These are phyloP conservation scores for Camptogramma bilineatum DNA, from an alignment of 2,888 invertebrate species.

Conservation along the genomic window DNA sequence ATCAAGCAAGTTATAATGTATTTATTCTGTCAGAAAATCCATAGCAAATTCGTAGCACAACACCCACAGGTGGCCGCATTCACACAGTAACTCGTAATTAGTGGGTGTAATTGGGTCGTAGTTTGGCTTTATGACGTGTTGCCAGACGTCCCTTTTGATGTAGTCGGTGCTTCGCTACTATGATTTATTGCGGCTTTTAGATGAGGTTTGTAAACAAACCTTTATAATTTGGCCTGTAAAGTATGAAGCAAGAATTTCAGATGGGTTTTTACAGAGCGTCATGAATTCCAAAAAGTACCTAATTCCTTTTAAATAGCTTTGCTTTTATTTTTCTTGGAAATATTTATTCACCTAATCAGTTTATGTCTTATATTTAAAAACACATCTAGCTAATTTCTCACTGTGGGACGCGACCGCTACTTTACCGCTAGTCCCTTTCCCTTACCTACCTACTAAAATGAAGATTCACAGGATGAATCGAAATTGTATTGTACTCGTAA, in stretches of 20 bases:
- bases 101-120: constrained; percentile 59
- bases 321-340: not conserved
- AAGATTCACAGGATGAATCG: too few relatives aligned
- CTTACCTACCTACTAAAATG: too few relatives aligned
- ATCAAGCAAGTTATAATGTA: not conserved
- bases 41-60: constrained; percentile 3
- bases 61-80: constrained; percentile 42
- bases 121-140: constrained; percentile 53
- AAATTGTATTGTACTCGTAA: too few relatives aligned
- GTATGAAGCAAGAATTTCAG: constrained; percentile 8
- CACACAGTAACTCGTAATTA: constrained; percentile 58
- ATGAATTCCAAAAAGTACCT: not conserved
- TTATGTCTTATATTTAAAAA: too few relatives aligned
- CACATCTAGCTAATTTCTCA: too few relatives aligned
- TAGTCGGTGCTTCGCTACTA: constrained; percentile 51
- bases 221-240: not conserved
- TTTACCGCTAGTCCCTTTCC: too few relatives aligned
- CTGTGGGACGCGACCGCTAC: too few relatives aligned
- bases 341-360: too few relatives aligned
- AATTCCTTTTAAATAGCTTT: not conserved
- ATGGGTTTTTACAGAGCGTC: not conserved
- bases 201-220: constrained; percentile 17
- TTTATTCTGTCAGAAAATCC: constrained; percentile 1
- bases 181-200: constrained; percentile 57
- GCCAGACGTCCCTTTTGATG: constrained; percentile 65